Conservation (phyloP, 2,888 invertebrate genomes). For the Acanthococcus lagerstroemiae region DNA sequence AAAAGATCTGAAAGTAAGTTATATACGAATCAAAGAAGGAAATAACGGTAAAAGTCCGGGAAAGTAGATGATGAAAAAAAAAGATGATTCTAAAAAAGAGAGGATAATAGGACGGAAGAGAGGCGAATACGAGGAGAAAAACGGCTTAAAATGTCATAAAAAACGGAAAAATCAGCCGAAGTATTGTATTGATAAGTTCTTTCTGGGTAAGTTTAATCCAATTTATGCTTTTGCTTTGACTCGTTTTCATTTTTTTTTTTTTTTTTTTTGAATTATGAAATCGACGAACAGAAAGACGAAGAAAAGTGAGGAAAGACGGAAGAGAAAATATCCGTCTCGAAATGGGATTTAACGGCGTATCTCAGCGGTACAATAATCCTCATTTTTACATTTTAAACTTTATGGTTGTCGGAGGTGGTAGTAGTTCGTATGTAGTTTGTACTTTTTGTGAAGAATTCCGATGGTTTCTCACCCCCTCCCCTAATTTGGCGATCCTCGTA, state of each 20-base stretch:
- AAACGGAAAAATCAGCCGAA: slow-evolving; percentile 12
- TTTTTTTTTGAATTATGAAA: no score
- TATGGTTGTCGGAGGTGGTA: no score
- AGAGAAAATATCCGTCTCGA: no score
- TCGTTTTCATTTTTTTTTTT: slow-evolving; percentile 6
- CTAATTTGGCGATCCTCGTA: no score
- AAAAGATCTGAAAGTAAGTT: slow-evolving; percentile 16
- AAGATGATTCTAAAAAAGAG: neutral
- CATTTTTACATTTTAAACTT: no score
- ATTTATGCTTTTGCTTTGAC: slow-evolving; percentile 21
- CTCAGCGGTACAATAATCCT: no score
- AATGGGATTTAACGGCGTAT: no score
- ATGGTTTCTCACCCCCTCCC: no score
- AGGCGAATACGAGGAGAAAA: neutral
- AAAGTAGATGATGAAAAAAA: slow-evolving; percentile 2
- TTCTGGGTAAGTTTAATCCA: slow-evolving; percentile 23
- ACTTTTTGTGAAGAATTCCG: no score
- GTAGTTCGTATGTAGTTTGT: no score
- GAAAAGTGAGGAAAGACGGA: no score
- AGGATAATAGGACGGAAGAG: neutral
- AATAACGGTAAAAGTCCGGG: slow-evolving; percentile 14
- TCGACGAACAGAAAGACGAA: no score
- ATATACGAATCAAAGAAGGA: slow-evolving; percentile 5
- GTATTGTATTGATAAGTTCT: slow-evolving; percentile 26
- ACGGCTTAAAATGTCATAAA: slow-evolving; percentile 9